Percentiles rank a stretch among this genome's conserved stretches.
Conservation (phyloP, 2,888 invertebrate genomes). For the Cheilosia impressa region DNA sequence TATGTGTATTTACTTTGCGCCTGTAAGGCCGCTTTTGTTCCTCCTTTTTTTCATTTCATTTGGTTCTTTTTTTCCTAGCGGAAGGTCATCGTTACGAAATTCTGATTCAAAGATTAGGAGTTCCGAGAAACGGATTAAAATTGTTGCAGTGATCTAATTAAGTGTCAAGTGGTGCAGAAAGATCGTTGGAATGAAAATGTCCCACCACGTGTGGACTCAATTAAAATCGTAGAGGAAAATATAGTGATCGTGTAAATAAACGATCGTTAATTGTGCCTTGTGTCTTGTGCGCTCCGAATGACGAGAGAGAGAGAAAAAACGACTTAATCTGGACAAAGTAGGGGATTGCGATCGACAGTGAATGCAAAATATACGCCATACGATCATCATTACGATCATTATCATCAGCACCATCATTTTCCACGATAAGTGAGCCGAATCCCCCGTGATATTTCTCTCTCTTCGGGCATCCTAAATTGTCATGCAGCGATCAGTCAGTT, state of each 20-base stretch:
- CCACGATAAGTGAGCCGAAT: conserved; percentile 57
- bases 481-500: conserved; percentile 45
- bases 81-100: conserved; percentile 52
- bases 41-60: conserved; percentile 1
- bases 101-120: conserved; percentile 31
- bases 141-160: conserved; percentile 39
- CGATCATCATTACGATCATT: conserved; percentile 42
- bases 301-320: conserved; percentile 10
- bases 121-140: conserved; percentile 26
- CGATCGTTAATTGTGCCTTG: conserved; percentile 25
- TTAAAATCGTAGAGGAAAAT: conserved; percentile 32
- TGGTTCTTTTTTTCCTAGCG: neutral
- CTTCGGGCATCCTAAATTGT: conserved; percentile 49
- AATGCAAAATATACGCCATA: conserved; percentile 45
- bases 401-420: conserved; percentile 28
- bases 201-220: conserved; percentile 46
- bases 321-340: conserved; percentile 41
- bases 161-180: conserved; percentile 43
- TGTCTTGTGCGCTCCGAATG: conserved; percentile 1
- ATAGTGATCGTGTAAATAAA: conserved; percentile 38
- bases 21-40: conserved; percentile 11
- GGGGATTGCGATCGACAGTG: conserved; percentile 1
- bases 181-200: conserved; percentile 28
- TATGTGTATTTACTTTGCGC: conserved; percentile 48
- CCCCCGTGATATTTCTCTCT: conserved; percentile 28